Conservation (phyloP, 1,140 invertebrate genomes). For the Elymnias hypermnestra region DNA sequence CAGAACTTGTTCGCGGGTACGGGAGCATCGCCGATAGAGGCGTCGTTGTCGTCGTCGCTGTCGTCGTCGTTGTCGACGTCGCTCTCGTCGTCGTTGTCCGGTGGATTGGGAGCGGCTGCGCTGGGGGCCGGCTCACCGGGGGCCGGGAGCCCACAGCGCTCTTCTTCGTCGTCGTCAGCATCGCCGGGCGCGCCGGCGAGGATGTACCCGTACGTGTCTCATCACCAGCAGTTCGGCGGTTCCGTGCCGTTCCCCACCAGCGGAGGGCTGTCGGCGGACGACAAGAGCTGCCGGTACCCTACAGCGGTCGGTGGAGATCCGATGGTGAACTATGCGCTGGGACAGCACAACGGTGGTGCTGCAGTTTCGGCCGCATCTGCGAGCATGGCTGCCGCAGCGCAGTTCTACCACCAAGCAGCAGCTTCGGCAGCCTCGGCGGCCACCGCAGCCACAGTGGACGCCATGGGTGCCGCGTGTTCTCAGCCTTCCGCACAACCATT, state of each 20-base stretch:
- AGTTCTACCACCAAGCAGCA: conserved; percentile 92
- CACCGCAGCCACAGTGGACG: conserved; percentile 73
- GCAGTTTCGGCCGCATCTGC: conserved; percentile 83
- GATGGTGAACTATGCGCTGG: conserved; percentile 87
- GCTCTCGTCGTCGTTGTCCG: conserved; percentile 80
- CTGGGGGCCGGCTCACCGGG: conserved; percentile 66
- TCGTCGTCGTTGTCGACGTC: conserved; percentile 80
- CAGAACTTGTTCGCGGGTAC: conserved; percentile 77
- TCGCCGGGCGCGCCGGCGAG: conserved; percentile 76
- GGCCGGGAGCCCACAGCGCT: conserved; percentile 76
- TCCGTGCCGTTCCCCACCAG: conserved; percentile 73
- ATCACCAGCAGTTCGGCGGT: conserved; percentile 76
- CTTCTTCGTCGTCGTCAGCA: conserved; percentile 62
- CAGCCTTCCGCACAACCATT: conserved; percentile 83
- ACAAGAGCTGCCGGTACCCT: conserved; percentile 87
- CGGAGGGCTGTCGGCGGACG: conserved; percentile 77
- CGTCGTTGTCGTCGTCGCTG: conserved; percentile 80
- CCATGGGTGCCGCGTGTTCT: conserved; percentile 74
- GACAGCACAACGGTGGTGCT: conserved; percentile 85
- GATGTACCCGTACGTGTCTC: conserved; percentile 83
- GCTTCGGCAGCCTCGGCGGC: conserved; percentile 77
- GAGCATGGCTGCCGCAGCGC: conserved; percentile 87
- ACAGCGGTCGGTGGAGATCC: conserved; percentile 83
- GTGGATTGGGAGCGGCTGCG: conserved; percentile 73
- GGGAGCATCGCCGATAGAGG: conserved; percentile 66